These are phyloP conservation scores for Tachycineta bicolor DNA, from an alignment of 2,113 vertebrate genomes.

Conservation along the genomic window DNA sequence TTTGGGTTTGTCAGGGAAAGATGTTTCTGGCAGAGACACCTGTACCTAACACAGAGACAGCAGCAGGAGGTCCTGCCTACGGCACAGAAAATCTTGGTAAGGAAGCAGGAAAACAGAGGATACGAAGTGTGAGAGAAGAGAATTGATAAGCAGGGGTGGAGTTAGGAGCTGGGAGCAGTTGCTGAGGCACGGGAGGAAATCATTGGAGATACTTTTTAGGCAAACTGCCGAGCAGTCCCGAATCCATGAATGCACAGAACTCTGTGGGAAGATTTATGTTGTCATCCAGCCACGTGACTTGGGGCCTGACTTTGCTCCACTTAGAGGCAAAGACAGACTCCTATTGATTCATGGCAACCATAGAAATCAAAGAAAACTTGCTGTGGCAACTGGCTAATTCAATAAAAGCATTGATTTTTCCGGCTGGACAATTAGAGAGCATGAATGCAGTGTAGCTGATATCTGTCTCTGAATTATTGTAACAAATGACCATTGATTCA, in stretches of 20 bases:
- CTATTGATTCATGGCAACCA: constrained; percentile 39
- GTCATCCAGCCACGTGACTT: not conserved
- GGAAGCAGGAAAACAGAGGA: not conserved
- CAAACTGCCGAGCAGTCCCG: not conserved
- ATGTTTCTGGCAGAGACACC: not conserved
- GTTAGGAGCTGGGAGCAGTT: not conserved
- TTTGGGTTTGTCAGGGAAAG: not conserved
- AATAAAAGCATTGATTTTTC: constrained; percentile 70
- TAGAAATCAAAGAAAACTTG: constrained; percentile 65
- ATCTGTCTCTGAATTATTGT: constrained; percentile 62
- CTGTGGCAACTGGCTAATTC: constrained; percentile 58
- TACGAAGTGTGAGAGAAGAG: not conserved
- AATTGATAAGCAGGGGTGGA: not conserved
- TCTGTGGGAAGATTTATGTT: not conserved
- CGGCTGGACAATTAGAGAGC: constrained; percentile 58
- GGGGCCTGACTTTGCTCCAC: not conserved
- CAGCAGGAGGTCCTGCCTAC: not conserved
- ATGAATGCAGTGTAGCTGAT: constrained; percentile 40
- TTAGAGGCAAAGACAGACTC: not conserved
- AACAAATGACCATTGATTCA: constrained; percentile 64
- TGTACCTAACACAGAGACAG: not conserved
- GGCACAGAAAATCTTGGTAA: not conserved
- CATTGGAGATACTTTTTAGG: fast-evolving
- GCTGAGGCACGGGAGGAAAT: not conserved
- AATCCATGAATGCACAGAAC: not conserved